These are phyloP conservation scores for Corynorhinus townsendii DNA, from an alignment of 2,113 vertebrate species.

Conservation along the genomic window DNA sequence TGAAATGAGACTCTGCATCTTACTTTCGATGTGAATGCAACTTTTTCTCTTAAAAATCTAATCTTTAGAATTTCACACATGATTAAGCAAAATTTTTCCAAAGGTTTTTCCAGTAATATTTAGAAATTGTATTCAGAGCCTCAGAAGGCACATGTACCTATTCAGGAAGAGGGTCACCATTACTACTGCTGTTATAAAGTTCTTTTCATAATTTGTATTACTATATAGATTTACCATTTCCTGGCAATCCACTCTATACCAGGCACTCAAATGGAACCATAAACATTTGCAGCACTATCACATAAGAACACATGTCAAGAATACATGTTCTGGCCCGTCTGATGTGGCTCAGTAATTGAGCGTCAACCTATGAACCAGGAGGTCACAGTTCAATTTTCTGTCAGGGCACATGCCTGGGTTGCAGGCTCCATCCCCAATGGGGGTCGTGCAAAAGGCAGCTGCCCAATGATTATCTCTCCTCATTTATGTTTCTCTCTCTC, in stretches of 20 bases:
- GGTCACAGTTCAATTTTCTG: too few relatives aligned
- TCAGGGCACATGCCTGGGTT: too few relatives aligned
- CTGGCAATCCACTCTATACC: background rate
- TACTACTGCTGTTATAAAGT: background rate
- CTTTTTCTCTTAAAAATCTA: background rate
- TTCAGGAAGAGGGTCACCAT: background rate
- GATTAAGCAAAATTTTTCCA: background rate
- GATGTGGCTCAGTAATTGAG: too few relatives aligned
- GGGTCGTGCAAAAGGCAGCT: too few relatives aligned
- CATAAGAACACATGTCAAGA: background rate
- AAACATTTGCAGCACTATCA: background rate
- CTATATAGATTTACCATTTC: background rate
- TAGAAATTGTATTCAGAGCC: background rate
- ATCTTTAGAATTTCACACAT: background rate
- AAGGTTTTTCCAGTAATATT: background rate
- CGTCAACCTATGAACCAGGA: too few relatives aligned
- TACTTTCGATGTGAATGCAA: background rate
- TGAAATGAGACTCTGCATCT: conserved; percentile 9
- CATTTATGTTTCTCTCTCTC: too few relatives aligned
- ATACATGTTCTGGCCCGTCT: too few relatives aligned
- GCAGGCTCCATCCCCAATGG: too few relatives aligned
- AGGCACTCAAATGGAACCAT: background rate
- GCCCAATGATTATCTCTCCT: too few relatives aligned
- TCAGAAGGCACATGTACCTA: background rate
- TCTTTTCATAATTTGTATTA: background rate